Evolutionary conservation across 2,797 vertebrate genomes (phyloP).

Genomic region (Pagetopsis macropterus): DNA sequence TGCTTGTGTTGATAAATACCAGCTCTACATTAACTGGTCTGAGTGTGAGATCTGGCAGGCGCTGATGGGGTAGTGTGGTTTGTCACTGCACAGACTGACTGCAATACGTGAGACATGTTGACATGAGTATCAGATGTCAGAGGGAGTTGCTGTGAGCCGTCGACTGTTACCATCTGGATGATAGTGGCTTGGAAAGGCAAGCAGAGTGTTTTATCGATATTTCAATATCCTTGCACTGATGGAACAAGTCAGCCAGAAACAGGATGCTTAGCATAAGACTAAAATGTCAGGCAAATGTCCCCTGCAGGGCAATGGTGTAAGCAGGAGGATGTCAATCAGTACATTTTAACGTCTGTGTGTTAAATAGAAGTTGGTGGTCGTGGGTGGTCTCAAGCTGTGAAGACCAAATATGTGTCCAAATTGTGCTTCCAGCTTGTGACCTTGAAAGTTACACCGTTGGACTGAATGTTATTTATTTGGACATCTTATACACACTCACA

Average conservation of each 20-base stretch:
- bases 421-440: slow-evolving; percentile 79
- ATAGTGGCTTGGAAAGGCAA: slow-evolving; percentile 55
- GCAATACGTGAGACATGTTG: slow-evolving; percentile 69
- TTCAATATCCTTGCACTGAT: slow-evolving; percentile 47
- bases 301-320: slow-evolving; percentile 53
- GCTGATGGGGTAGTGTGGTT: slow-evolving; percentile 52
- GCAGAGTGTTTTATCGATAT: slow-evolving; percentile 41
- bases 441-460: slow-evolving; percentile 75
- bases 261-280: slow-evolving; percentile 46
- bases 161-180: slow-evolving; percentile 56
- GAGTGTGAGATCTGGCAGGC: slow-evolving; percentile 74
- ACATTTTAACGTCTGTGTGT: slow-evolving; percentile 67
- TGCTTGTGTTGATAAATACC: slow-evolving; percentile 53
- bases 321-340: slow-evolving; percentile 59
- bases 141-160: slow-evolving; percentile 48
- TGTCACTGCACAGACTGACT: slow-evolving; percentile 48
- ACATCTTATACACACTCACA: slow-evolving; percentile 83
- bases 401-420: slow-evolving; percentile 81
- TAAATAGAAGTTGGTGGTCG: slow-evolving; percentile 85
- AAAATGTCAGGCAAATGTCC: slow-evolving; percentile 66
- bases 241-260: slow-evolving; percentile 35
- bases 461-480: slow-evolving; percentile 83
- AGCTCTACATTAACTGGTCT: slow-evolving; percentile 27
- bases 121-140: slow-evolving; percentile 72
- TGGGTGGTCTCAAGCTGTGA: slow-evolving; percentile 83